Conservation (phyloP, 2,888 invertebrate genomes). For the Tipula lateralis region DNA sequence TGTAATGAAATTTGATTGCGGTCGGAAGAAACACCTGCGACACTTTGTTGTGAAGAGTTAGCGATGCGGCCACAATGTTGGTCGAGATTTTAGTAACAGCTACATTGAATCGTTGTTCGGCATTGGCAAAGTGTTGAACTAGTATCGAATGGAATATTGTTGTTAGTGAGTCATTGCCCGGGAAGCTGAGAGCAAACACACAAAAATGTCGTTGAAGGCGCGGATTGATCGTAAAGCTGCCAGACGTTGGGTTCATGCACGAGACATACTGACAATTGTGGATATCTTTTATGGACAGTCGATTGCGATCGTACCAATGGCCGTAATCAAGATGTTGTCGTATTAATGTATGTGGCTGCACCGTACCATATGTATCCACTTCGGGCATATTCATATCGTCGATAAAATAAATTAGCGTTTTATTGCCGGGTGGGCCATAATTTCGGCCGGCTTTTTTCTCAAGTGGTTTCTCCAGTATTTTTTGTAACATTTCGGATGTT, state of each 20-base stretch:
- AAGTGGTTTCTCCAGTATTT: conserved; percentile 86
- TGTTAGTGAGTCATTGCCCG: conserved; percentile 71
- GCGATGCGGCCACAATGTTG: conserved; percentile 74
- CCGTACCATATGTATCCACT: conserved; percentile 83
- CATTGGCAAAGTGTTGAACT: conserved; percentile 75
- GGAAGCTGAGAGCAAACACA: conserved; percentile 80
- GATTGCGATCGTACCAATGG: conserved; percentile 90
- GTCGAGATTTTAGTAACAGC: conserved; percentile 62
- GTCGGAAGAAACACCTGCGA: conserved; percentile 88
- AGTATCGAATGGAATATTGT: conserved; percentile 87
- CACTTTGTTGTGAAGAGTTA: conserved; percentile 80
- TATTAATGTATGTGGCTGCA: conserved; percentile 93
- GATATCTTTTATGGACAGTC: conserved; percentile 85
- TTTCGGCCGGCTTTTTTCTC: conserved; percentile 96
- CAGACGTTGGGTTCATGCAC: conserved; percentile 97
- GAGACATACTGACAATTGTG: conserved; percentile 96
- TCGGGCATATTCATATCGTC: conserved; percentile 99
- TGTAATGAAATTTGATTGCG: conserved; percentile 93
- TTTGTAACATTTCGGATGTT: conserved; percentile 88
- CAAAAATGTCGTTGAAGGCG: conserved; percentile 86
- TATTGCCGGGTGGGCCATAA: conserved; percentile 92
- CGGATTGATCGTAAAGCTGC: conserved; percentile 94
- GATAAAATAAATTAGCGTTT: conserved; percentile 88
- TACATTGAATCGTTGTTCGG: conserved; percentile 72
- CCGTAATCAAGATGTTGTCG: conserved; percentile 93